Percentiles rank a stretch among this genome's conserved stretches.
Conservation (phyloP, 2,797 vertebrate species). For the Paramormyrops hopkinsi region DNA sequence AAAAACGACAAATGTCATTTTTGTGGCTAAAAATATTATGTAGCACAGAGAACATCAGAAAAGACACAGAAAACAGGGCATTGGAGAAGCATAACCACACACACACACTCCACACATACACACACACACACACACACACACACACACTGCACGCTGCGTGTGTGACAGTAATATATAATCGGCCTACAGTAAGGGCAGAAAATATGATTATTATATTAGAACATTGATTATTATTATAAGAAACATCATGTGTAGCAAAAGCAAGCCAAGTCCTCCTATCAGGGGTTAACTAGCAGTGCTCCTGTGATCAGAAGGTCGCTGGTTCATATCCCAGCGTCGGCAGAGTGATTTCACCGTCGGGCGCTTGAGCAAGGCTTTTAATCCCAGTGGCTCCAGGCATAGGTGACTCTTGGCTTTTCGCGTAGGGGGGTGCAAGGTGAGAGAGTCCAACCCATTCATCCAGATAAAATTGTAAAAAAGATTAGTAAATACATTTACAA, state of each 20-base stretch:
- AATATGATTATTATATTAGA: not conserved
- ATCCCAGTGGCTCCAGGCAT: not conserved
- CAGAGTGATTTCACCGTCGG: not conserved
- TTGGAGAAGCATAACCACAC: not conserved
- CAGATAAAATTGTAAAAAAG: not conserved
- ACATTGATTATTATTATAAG: not conserved
- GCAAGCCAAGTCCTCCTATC: not conserved
- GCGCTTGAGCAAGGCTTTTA: not conserved
- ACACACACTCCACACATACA: not conserved
- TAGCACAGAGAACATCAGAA: slow-evolving; percentile 15
- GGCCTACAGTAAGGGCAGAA: not conserved
- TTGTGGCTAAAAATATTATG: slow-evolving; percentile 22
- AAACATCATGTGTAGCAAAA: not conserved
- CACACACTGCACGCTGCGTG: not conserved
- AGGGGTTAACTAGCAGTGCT: not conserved
- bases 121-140: not conserved
- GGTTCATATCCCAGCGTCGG: not conserved
- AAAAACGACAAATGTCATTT: slow-evolving; percentile 20
- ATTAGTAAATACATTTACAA: not conserved
- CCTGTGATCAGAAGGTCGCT: not conserved
- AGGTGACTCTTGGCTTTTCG: not conserved
- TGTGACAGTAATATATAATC: slow-evolving; percentile 16
- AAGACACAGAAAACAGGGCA: slow-evolving; percentile 7
- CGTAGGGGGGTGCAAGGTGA: not conserved
- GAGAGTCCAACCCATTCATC: not conserved